Percentiles rank a stretch among this genome's conserved stretches.
These are phyloP conservation scores for Tetranychus truncatus DNA, from an alignment of 2,888 invertebrate genomes.

Conservation along the genomic window DNA sequence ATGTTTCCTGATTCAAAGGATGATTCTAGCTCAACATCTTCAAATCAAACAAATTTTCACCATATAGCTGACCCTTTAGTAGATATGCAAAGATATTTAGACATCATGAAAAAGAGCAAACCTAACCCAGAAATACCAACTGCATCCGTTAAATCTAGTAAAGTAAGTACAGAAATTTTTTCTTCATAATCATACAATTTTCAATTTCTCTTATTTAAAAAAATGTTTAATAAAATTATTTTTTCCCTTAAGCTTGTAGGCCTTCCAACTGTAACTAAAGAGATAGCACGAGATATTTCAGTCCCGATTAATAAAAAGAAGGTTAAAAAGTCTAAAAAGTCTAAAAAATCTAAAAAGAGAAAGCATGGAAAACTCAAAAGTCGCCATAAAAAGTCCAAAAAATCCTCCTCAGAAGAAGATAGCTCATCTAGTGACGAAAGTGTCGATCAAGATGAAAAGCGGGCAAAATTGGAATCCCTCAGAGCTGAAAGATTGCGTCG, in stretches of 20 bases:
- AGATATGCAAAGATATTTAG: conserved; percentile 18
- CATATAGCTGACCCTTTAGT: conserved; percentile 17
- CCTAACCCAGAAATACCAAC: neutral
- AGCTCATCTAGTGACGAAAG: conserved; percentile 26
- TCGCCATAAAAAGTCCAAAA: neutral
- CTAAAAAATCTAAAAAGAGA: neutral
- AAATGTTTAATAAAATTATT: too few species aligned
- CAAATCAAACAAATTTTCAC: neutral
- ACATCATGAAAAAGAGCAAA: conserved; percentile 17
- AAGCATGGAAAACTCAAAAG: conserved; percentile 19
- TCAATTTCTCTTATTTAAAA: too few species aligned
- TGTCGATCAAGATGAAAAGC: conserved; percentile 28
- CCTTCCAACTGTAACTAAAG: neutral
- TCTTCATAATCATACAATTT: too few species aligned
- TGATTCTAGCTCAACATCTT: conserved; percentile 8
- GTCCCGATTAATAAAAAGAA: neutral
- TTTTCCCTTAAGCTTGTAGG: too few species aligned
- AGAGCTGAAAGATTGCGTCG: conserved; percentile 58
- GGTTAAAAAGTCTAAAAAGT: conserved; percentile 1
- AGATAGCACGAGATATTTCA: neutral
- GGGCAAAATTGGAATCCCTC: conserved; percentile 43
- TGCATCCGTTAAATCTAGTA: neutral
- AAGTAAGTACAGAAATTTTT: neutral
- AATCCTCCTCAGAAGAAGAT: conserved; percentile 19
- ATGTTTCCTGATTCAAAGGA: conserved; percentile 12